phyloP scores from a whole-genome alignment of 2,113 vertebrate species.

The Nyctereutes procyonoides region DNA sequence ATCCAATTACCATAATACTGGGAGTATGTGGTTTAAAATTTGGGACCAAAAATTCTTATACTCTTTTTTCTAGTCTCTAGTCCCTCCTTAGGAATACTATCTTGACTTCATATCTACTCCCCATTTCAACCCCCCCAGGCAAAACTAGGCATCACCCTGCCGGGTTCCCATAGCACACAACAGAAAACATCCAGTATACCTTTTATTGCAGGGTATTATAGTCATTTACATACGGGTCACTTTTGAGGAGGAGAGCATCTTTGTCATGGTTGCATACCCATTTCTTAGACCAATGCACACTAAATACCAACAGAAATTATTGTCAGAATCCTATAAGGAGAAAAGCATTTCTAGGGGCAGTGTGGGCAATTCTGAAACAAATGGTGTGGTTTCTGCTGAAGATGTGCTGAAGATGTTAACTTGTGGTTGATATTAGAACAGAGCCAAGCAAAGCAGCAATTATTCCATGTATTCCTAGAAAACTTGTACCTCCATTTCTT shows the following conservation, averaged over 20 bases:
- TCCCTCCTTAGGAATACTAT: not conserved
- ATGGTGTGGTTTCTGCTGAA: not conserved
- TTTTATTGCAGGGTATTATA: not conserved
- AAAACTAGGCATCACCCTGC: not conserved
- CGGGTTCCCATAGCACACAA: not conserved
- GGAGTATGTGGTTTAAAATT: not conserved
- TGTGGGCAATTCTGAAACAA: not conserved
- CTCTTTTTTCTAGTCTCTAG: not conserved
- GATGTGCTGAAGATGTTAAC: slow-evolving; percentile 6
- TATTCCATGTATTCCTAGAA: not conserved
- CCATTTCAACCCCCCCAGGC: not conserved
- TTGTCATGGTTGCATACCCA: not conserved
- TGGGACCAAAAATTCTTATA: not conserved
- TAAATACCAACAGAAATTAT: not conserved
- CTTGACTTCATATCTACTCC: not conserved
- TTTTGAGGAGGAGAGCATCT: not conserved
- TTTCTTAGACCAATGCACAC: not conserved
- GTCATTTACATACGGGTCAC: not conserved
- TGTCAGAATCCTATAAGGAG: not conserved
- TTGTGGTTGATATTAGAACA: not conserved
- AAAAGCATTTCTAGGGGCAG: not conserved
- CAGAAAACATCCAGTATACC: not conserved
- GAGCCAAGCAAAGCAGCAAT: not conserved
- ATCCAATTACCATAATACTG: not conserved
- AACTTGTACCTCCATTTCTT: not conserved